These are phyloP conservation scores for Apogon hyalosoma DNA, from an alignment of 2,797 vertebrate genomes.

Conservation along the genomic window DNA sequence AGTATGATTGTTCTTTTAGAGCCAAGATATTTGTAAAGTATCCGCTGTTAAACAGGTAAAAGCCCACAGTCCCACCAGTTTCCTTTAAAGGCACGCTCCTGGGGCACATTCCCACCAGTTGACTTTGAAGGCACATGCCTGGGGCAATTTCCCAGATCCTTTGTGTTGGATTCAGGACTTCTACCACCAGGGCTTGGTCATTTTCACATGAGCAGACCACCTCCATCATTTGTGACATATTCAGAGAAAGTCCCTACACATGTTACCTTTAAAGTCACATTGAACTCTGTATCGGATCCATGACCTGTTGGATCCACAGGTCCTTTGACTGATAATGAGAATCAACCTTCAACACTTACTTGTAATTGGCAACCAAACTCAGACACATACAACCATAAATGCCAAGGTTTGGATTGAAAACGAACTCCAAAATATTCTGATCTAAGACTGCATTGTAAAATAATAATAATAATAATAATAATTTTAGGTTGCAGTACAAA, in stretches of 20 bases:
- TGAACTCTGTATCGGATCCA: slow-evolving; percentile 94
- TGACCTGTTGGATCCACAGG: slow-evolving; percentile 84
- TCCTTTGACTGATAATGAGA: slow-evolving; percentile 89
- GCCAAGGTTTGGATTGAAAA: slow-evolving; percentile 99
- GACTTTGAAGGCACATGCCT: too few relatives aligned
- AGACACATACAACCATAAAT: slow-evolving; percentile 84
- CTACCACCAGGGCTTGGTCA: too few relatives aligned
- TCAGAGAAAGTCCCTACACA: slow-evolving; percentile 60
- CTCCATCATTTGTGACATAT: slow-evolving; percentile 43
- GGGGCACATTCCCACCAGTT: too few relatives aligned
- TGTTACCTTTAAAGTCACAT: slow-evolving; percentile 89
- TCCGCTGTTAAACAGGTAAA: too few relatives aligned
- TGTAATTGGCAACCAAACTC: slow-evolving; percentile 92
- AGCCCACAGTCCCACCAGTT: too few relatives aligned
- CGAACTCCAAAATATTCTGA: slow-evolving; percentile 70
- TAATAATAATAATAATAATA: slow-evolving; percentile 24
- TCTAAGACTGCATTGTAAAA: slow-evolving; percentile 93
- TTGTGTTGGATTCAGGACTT: too few relatives aligned
- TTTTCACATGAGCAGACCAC: too few relatives aligned
- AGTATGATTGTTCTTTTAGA: neutral
- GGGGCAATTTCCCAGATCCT: too few relatives aligned
- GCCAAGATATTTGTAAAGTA: too few relatives aligned
- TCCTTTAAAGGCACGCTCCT: too few relatives aligned
- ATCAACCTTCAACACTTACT: slow-evolving; percentile 86
- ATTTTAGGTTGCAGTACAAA: slow-evolving; percentile 89